A percentile compares a stretch with the other conserved stretches of the same genome.
These are phyloP conservation scores for Lates calcarifer DNA, from an alignment of 2,113 vertebrate genomes.

Conservation along the genomic window DNA sequence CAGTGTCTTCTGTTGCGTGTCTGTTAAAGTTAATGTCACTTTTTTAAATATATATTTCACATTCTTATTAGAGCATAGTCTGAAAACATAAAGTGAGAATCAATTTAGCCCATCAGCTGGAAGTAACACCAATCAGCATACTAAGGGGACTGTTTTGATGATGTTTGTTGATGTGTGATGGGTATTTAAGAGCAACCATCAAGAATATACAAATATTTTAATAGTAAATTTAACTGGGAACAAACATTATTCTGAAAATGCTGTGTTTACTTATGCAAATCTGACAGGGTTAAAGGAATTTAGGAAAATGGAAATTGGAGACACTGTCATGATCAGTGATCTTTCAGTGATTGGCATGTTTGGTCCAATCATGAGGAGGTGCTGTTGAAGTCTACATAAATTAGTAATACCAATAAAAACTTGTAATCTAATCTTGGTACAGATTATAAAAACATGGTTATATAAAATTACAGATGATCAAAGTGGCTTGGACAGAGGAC, in stretches of 20 bases:
- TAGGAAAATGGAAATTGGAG: neutral
- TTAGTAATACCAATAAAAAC: neutral
- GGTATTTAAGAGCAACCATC: neutral
- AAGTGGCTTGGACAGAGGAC: constrained; percentile 34
- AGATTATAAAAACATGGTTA: neutral
- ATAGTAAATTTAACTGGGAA: neutral
- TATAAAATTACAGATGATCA: constrained; percentile 40
- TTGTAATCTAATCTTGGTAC: constrained; percentile 13
- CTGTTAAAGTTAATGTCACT: too few species aligned
- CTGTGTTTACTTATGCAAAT: neutral
- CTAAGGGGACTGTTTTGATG: neutral
- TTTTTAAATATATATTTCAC: too few species aligned
- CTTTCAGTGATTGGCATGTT: neutral
- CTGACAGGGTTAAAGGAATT: neutral
- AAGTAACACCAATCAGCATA: constrained; percentile 2
- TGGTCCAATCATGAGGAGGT: neutral
- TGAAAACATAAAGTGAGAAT: constrained; percentile 1
- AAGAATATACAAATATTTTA: neutral
- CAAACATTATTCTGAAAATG: neutral
- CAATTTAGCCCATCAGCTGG: constrained; percentile 1
- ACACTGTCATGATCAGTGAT: neutral
- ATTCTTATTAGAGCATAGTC: neutral
- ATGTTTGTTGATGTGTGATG: neutral
- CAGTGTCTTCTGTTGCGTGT: neutral
- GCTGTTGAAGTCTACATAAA: neutral